Evolutionary conservation across 53 echinoderm and acorn worm genomes (phyloP), one percentile per base, ranked within the genome.

Genomic region (Glandiceps talaboti): DNA sequence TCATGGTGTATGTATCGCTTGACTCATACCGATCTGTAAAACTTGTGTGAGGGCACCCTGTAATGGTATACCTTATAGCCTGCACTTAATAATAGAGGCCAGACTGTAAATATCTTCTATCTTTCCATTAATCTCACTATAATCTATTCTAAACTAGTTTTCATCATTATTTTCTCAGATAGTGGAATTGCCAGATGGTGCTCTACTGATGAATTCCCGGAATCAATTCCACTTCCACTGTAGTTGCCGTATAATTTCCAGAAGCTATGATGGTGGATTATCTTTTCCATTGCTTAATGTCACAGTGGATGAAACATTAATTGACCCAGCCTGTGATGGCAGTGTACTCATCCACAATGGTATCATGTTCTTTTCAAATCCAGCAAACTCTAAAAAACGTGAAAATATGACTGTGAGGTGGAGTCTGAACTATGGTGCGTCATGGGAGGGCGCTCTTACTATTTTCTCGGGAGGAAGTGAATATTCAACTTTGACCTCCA

Each of bases 161-260:
- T 32, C 14, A 28, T n/a, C 73, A 25, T 30, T 79, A 33, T 77
- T 32, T 25, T 77, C 29, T 0, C 81, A 94, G 94, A 73, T 91
- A 20, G 82, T 94, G 33, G 94, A 94, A 73, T 84, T 91, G 0
- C 76, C 78, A 75, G 85, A 94, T 74, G 94, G 94, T n/a, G 87
- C 85, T 33, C 30, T 94, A 30, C 77, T 89, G 10, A 82, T 89
- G 29, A 89, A 79, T 26, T 86, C 86, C 29, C 94, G 94, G 10
- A 94, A 91, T 77, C 82, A 86, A 73, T 77, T 89, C n/a, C 28
- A 27, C 28, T 94, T 82, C 79, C 91, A 86, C 33, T 94, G 94
- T 33, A 76, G 80, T 32, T 94, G 94, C 30, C 88, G 94, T 14
- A 87, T 94, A 20, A 85, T 85, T 64, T 80, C 82, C 32, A 77